Evolutionary conservation across 2,113 vertebrate species (phyloP), one percentile per base, ranked within the genome.

Genomic region (Leptobrachium ailaonicum): DNA sequence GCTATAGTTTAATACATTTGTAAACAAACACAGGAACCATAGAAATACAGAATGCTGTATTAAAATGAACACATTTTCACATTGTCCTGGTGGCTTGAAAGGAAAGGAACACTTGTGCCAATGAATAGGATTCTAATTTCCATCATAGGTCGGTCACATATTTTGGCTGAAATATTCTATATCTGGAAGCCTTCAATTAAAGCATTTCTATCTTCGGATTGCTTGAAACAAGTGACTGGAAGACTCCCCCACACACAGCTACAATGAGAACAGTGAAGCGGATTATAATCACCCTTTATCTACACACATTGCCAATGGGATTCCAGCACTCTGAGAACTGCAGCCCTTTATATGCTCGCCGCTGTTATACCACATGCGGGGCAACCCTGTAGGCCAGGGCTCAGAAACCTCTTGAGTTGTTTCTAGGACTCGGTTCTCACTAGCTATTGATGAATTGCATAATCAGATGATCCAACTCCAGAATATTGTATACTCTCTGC

Each of bases 221-320:
- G 66, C 53, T 42, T 70, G 50, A 60, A 71, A 43, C 68, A 71
- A 68, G 60, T 54, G 69, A 73, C 8, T 32, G 77, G 42, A n/a
- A 44, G 71, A 56, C 77, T 66, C 77, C 77, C 77, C 77, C 77
- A 43, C 70, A 63, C 77, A 72, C 69, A n/a, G 41, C 2, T 8
- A 72, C 70, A 79, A 40, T 79, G 68, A 79, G 58, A 73, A 66
- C 58, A 66, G 45, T 32, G 71, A 79, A 47, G 60, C 40, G 66
- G 71, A 66, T 43, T 73, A 43, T 79, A 79, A 58, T 54, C 47
- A 56, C 11, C 54, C 66, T 5, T 70, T 12, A 13, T 20, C 14
- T 43, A 20, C 11, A 56, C 3, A 41, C 13, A 54, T 9, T 41
- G 32, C 32, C 3, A 5, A 41, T 41, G 4, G 5, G 11, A 41